phyloP scores from a whole-genome alignment of 2,888 invertebrate genomes.

The Stenolophus ochropezus region DNA sequence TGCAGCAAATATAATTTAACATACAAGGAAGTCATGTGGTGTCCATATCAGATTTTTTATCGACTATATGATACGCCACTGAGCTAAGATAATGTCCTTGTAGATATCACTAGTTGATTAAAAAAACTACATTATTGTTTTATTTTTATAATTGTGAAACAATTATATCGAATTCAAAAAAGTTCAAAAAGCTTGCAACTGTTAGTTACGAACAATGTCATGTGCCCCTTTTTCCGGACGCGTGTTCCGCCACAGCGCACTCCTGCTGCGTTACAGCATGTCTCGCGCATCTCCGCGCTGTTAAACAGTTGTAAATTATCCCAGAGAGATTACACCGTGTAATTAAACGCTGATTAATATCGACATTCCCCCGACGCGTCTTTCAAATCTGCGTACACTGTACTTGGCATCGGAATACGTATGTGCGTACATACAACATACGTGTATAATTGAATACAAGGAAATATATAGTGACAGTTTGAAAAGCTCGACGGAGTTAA shows the following conservation, averaged over 20 bases:
- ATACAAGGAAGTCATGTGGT: too few species aligned
- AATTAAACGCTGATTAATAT: slow-evolving; percentile 56
- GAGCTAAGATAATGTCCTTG: too few species aligned
- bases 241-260: background rate
- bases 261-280: slow-evolving; percentile 36
- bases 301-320: slow-evolving; percentile 58
- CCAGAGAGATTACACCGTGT: slow-evolving; percentile 54
- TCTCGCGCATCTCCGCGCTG: slow-evolving; percentile 28
- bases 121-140: too few species aligned
- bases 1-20: too few species aligned
- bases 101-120: too few species aligned
- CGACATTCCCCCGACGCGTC: background rate
- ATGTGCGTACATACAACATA: background rate
- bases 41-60: too few species aligned
- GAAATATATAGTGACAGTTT: too few species aligned
- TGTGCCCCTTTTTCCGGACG: background rate
- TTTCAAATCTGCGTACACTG: background rate
- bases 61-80: too few species aligned
- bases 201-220: background rate
- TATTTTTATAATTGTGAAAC: too few species aligned
- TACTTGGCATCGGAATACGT: background rate
- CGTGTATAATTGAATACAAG: background rate
- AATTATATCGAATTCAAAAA: too few species aligned
- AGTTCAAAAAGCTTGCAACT: background rate
- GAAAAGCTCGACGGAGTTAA: too few species aligned